Evolutionary conservation across 1,140 invertebrate genomes (phyloP).

Genomic region (Megalonaias nervosa): DNA sequence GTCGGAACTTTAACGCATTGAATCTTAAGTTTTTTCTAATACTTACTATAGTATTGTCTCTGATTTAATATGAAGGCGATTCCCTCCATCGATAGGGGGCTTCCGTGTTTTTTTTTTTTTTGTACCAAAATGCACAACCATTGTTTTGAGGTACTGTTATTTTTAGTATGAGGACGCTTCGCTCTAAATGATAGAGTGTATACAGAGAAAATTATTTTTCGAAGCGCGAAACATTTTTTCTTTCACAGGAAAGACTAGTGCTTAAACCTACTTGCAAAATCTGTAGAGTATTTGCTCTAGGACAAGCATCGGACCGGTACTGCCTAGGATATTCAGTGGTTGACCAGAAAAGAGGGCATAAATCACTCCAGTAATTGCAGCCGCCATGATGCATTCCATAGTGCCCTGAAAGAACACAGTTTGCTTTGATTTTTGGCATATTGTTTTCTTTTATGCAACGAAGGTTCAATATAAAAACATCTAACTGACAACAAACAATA

Average conservation of each 20-base stretch:
- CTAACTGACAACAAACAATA: no score
- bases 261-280: slow-evolving; percentile 84
- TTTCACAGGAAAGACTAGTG: background rate
- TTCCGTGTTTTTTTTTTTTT: no score
- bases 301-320: slow-evolving; percentile 97
- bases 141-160: no score
- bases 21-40: no score
- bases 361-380: slow-evolving; percentile 94
- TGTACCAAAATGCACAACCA: no score
- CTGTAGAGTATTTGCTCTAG: slow-evolving; percentile 92
- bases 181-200: background rate
- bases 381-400: slow-evolving; percentile 97
- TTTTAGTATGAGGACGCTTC: background rate
- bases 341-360: slow-evolving; percentile 99
- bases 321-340: slow-evolving; percentile 97
- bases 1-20: no score
- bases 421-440: background rate
- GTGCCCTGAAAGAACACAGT: slow-evolving; percentile 78
- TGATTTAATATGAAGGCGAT: no score
- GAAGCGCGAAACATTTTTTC: background rate
- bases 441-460: background rate
- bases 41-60: no score
- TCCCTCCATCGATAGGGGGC: no score
- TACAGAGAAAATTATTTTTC: background rate
- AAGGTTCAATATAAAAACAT: no score